Evolutionary conservation across 1,140 invertebrate genomes (phyloP), one percentile per base, ranked within the genome.

Genomic region (Pseudomyrmex pallidus): DNA sequence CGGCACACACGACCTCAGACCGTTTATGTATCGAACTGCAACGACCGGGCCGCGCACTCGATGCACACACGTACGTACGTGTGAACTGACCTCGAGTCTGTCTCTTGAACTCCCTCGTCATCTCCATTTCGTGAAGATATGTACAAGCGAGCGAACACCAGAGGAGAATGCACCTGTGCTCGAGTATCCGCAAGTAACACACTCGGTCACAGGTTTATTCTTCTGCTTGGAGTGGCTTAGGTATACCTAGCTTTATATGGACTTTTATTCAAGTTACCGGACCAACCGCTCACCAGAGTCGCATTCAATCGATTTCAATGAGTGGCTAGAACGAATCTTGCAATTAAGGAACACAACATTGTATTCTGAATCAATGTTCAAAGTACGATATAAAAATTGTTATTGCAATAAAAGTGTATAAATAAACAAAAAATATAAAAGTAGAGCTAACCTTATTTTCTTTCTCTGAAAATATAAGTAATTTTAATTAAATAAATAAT

Each of bases 11-110:
- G 62, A 56, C 64, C 73, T 73, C 84, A 22, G 64, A 54, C 68
- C 72, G 66, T 61, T 70, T 85, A 66, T 52, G 70, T 82, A 84
- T 84, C 74, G 82, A 57, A 62, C 54, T n/a, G 52, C 50, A 67
- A 15, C 35, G 35, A 35, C 52, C 20, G 12, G 73, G 20, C 61
- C n/a, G 61, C 48, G 56, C n/a, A 72, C 50, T 74, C 70, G 59
- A 54, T 72, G n/a, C 61, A 54, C 78, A 78, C 73, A 78, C 73
- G 67, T 84, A 83, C 74, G 70, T 54, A 44, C 63, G 82, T 52
- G 22, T 73, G 64, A 87, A 88, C 72, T 72, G 85, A 88, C 74
- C 82, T 87, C 86, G 74, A 86, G 59, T 52, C 52, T 17, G 22
- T 54, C 35, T 44, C 46, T 35, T 63, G 77, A 83, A 83, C 66